Evolutionary conservation across 2,797 vertebrate species (phyloP).

Genomic region (Acipenser oxyrinchus): DNA sequence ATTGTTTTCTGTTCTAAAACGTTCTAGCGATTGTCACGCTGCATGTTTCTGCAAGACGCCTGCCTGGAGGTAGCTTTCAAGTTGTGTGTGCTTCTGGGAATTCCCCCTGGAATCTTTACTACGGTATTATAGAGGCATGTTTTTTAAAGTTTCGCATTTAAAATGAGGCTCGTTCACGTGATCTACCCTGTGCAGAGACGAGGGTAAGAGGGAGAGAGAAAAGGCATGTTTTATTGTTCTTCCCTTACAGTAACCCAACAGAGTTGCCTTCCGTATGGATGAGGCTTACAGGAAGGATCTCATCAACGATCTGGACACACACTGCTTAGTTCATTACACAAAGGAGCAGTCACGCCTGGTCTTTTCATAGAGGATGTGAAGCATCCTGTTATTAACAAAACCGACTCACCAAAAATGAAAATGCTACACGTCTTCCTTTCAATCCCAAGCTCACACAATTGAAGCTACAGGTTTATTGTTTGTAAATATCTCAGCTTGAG

Average conservation of each 20-base stretch:
- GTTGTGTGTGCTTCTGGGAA: too few species aligned
- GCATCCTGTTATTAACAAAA: slow-evolving; percentile 2
- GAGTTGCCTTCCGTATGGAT: background rate
- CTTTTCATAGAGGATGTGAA: slow-evolving; percentile 1
- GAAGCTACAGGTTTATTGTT: too few species aligned
- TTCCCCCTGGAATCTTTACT: too few species aligned
- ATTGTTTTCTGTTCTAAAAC: too few species aligned
- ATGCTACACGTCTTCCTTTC: background rate
- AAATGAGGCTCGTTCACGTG: background rate
- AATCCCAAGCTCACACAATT: too few species aligned
- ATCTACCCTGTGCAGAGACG: background rate
- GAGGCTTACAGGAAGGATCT: background rate
- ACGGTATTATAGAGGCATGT: too few species aligned
- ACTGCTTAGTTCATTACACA: background rate
- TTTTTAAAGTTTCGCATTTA: too few species aligned
- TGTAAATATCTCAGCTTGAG: too few species aligned
- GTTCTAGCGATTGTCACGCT: too few species aligned
- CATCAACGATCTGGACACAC: background rate
- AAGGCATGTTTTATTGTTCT: background rate
- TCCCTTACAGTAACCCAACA: background rate
- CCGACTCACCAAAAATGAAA: background rate
- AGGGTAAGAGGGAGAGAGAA: background rate
- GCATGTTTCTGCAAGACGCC: too few species aligned
- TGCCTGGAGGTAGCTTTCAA: too few species aligned
- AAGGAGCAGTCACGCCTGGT: background rate